These are phyloP conservation scores for Stenotaenia linearis DNA, from an alignment of 2,888 invertebrate genomes.

Conservation along the genomic window DNA sequence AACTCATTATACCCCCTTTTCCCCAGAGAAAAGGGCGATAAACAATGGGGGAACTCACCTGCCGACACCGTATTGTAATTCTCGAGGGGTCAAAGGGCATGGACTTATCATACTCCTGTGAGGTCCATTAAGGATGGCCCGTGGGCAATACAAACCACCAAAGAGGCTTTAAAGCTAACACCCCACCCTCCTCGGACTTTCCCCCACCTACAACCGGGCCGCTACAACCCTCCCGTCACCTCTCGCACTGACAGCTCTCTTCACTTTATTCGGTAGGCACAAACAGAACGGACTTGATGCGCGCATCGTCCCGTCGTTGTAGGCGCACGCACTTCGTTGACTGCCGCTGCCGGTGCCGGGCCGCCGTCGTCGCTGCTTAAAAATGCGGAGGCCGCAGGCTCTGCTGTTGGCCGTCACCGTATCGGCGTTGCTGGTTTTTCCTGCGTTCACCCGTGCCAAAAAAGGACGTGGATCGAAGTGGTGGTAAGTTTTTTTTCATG, in stretches of 20 bases:
- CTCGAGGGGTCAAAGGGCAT: background rate
- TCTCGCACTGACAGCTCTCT: background rate
- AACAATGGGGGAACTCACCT: background rate
- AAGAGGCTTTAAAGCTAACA: background rate
- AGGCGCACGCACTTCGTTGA: background rate
- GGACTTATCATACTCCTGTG: background rate
- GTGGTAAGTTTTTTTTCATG: conserved; percentile 37
- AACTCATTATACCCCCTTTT: background rate
- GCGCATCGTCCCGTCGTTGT: background rate
- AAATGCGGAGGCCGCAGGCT: background rate
- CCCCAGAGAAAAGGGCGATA: no score
- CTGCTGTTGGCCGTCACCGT: background rate
- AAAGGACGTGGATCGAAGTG: conserved; percentile 39
- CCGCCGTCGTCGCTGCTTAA: no score
- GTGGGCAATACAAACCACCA: background rate
- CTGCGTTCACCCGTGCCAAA: conserved; percentile 31
- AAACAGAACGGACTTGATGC: background rate
- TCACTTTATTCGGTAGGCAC: conserved; percentile 11
- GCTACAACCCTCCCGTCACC: background rate
- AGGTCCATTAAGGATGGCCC: background rate
- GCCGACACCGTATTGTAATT: background rate
- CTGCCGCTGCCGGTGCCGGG: background rate
- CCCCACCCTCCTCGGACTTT: background rate
- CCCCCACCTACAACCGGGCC: background rate
- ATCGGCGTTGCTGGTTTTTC: conserved; percentile 15